Evolutionary conservation across 2,113 vertebrate species (phyloP).

Genomic region (Thomomys bottae): DNA sequence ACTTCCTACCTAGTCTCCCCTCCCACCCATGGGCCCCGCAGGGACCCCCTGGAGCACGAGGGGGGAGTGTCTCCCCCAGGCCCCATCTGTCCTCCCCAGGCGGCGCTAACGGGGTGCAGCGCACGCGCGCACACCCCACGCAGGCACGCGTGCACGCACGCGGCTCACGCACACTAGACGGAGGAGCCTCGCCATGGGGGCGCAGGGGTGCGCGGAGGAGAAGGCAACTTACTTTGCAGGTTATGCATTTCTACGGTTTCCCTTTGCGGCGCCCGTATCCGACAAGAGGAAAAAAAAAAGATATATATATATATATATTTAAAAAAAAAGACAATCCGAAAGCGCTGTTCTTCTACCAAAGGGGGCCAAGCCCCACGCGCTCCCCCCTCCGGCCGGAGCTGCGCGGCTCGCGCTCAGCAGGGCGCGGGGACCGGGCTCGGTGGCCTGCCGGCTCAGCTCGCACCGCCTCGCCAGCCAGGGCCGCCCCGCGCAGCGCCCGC

Average conservation of each 20-base stretch:
- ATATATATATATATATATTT: too few species aligned
- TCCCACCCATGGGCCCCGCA: constrained; percentile 1
- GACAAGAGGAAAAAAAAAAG: background rate
- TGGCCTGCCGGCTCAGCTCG: too few species aligned
- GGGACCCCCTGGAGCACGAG: constrained; percentile 14
- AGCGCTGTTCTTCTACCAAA: constrained; percentile 32
- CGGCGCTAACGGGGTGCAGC: background rate
- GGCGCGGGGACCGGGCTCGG: too few species aligned
- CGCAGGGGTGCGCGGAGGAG: constrained; percentile 64
- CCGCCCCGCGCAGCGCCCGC: background rate
- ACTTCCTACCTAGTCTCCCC: constrained; percentile 47
- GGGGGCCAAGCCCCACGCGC: background rate
- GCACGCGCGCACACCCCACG: background rate
- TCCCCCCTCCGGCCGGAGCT: background rate
- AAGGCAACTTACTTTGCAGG: constrained; percentile 93
- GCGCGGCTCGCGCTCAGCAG: too few species aligned
- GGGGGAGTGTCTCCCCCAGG: constrained; percentile 52
- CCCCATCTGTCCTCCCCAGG: constrained; percentile 44
- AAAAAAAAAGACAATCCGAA: constrained; percentile 72
- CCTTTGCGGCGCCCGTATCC: constrained; percentile 75
- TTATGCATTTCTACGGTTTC: constrained; percentile 89
- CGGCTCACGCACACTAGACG: too few species aligned
- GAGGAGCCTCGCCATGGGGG: too few species aligned
- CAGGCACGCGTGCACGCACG: background rate
- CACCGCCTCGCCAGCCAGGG: too few species aligned